Evolutionary conservation across 2,888 invertebrate species (phyloP).

Genomic region (Ptilodon capucinus): DNA sequence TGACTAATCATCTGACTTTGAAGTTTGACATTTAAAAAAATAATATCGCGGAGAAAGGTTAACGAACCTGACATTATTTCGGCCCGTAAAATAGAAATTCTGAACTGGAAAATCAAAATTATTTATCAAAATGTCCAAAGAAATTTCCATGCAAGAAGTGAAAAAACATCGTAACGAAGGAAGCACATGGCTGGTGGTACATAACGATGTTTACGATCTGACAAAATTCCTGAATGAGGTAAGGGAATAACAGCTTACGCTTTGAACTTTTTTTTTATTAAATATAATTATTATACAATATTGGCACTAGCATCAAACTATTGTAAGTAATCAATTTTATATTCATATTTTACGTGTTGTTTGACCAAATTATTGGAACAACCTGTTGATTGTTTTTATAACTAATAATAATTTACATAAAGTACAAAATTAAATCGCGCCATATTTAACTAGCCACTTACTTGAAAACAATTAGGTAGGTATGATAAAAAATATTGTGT

Average conservation of each 20-base stretch:
- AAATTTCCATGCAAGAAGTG: conserved; percentile 84
- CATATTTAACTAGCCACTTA: no score
- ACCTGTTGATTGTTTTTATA: neutral
- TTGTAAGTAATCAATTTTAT: no score
- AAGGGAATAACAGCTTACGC: no score
- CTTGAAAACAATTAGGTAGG: no score
- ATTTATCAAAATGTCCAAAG: conserved; percentile 50
- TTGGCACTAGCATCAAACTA: no score
- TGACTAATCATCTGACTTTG: neutral
- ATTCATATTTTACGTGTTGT: no score
- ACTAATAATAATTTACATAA: neutral
- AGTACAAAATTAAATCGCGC: no score
- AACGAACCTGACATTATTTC: neutral
- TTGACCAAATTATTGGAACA: neutral
- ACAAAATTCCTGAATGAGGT: conserved; percentile 90
- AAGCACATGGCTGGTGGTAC: conserved; percentile 87
- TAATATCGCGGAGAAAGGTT: neutral
- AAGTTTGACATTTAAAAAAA: neutral
- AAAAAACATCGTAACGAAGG: conserved; percentile 79
- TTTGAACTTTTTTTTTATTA: no score
- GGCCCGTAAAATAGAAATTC: conserved; percentile 14
- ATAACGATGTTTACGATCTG: conserved; percentile 91
- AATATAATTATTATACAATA: no score
- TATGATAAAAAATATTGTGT: no score
- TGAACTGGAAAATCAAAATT: conserved; percentile 1